phyloP scores from a whole-genome alignment of 2,888 invertebrate genomes.

The Cheilosia variabilis region DNA sequence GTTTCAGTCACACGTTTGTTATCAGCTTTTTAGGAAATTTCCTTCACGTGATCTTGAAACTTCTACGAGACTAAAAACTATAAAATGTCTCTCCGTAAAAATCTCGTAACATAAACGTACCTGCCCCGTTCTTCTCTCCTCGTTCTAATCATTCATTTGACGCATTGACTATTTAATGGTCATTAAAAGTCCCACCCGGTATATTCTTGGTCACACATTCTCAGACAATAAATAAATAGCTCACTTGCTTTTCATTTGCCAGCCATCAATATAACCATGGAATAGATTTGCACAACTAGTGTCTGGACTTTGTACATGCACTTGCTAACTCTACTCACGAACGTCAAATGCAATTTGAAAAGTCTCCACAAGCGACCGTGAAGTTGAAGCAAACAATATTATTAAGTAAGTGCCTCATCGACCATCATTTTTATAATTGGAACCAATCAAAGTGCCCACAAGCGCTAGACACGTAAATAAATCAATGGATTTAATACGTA shows the following conservation, averaged over 20 bases:
- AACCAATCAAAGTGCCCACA: conserved; percentile 43
- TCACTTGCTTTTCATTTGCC: conserved; percentile 52
- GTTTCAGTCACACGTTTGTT: conserved; percentile 27
- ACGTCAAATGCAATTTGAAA: conserved; percentile 27
- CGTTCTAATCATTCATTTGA: conserved; percentile 21
- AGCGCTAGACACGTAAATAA: conserved; percentile 47
- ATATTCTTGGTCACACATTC: conserved; percentile 51
- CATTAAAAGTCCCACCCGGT: conserved; percentile 37
- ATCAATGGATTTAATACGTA: conserved; percentile 15
- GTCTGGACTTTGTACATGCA: conserved; percentile 52
- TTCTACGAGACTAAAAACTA: neutral
- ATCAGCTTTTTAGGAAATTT: conserved; percentile 24
- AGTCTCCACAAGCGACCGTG: conserved; percentile 6
- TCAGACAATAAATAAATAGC: conserved; percentile 62
- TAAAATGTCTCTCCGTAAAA: neutral
- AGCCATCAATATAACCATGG: neutral
- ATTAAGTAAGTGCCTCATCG: conserved; percentile 14
- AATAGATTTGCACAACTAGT: conserved; percentile 10
- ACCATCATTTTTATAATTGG: conserved; percentile 31
- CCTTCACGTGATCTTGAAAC: conserved; percentile 16
- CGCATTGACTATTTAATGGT: conserved; percentile 52
- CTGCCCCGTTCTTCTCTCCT: neutral
- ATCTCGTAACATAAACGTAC: neutral
- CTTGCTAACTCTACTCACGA: conserved; percentile 52
- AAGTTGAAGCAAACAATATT: neutral